These are phyloP conservation scores for Frieseomelitta varia DNA, from an alignment of 1,140 invertebrate species.

Conservation along the genomic window DNA sequence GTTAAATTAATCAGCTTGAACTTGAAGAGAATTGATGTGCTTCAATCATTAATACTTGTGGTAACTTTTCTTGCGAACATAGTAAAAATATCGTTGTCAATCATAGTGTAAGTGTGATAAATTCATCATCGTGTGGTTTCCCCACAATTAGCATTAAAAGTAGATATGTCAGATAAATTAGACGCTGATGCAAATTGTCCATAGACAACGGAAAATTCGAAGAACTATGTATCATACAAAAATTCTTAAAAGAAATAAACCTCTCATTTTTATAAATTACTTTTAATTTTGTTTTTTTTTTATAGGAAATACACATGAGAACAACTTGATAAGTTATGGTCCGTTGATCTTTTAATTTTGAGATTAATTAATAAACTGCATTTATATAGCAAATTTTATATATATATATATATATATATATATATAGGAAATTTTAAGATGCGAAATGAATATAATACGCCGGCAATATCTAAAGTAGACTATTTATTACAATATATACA, in stretches of 20 bases:
- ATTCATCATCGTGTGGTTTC: neutral
- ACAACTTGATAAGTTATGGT: no score
- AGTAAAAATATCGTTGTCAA: neutral
- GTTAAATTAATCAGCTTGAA: neutral
- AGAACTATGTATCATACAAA: neutral
- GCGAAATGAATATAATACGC: neutral
- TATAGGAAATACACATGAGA: no score
- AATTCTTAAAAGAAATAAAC: neutral
- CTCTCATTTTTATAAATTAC: neutral
- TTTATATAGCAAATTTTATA: no score
- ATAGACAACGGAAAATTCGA: neutral
- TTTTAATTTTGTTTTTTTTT: neutral
- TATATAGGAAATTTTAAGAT: neutral
- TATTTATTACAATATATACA: no score
- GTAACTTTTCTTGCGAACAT: neutral
- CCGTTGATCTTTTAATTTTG: no score
- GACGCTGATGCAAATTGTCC: neutral
- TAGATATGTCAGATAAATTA: neutral
- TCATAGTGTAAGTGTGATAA: neutral
- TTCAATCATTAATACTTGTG: neutral
- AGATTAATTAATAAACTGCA: no score
- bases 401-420: no score
- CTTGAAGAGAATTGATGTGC: no score
- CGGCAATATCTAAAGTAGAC: no score
- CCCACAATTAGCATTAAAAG: no score